These are phyloP conservation scores for Venusia cambrica DNA, from an alignment of 2,888 invertebrate genomes.

Conservation along the genomic window DNA sequence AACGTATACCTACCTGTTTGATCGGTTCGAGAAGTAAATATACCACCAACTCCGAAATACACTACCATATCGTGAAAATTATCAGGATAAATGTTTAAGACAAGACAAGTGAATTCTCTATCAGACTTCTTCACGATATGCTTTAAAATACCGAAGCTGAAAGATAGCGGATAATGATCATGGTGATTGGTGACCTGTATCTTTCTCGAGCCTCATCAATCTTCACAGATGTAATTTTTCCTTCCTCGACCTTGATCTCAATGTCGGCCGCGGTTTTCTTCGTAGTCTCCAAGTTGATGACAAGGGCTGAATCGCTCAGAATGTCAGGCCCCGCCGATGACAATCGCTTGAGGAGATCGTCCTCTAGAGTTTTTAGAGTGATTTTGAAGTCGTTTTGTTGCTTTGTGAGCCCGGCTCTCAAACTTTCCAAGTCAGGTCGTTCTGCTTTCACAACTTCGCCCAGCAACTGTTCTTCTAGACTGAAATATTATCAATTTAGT, in stretches of 20 bases:
- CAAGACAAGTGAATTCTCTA: too few relatives aligned
- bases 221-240: slow-evolving; percentile 90
- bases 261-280: slow-evolving; percentile 96
- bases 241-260: slow-evolving; percentile 91
- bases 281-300: slow-evolving; percentile 95
- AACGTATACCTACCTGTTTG: too few relatives aligned
- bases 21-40: too few relatives aligned
- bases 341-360: slow-evolving; percentile 91
- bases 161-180: too few relatives aligned
- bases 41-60: too few relatives aligned
- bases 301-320: slow-evolving; percentile 93
- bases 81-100: too few relatives aligned
- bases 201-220: slow-evolving; percentile 95
- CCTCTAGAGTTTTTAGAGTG: slow-evolving; percentile 93
- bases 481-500: slow-evolving; percentile 33
- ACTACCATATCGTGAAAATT: too few relatives aligned
- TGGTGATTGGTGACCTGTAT: too few relatives aligned
- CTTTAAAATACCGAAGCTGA: too few relatives aligned
- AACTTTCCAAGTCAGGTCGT: slow-evolving; percentile 92
- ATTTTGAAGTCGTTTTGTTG: slow-evolving; percentile 98
- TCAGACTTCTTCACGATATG: too few relatives aligned
- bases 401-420: slow-evolving; percentile 91
- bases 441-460: slow-evolving; percentile 97
- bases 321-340: slow-evolving; percentile 96
- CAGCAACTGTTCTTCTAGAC: slow-evolving; percentile 94